Evolutionary conservation across 2,113 vertebrate species (phyloP), one percentile per base, ranked within the genome.

Genomic region (Brachyhypopomus gauderio): DNA sequence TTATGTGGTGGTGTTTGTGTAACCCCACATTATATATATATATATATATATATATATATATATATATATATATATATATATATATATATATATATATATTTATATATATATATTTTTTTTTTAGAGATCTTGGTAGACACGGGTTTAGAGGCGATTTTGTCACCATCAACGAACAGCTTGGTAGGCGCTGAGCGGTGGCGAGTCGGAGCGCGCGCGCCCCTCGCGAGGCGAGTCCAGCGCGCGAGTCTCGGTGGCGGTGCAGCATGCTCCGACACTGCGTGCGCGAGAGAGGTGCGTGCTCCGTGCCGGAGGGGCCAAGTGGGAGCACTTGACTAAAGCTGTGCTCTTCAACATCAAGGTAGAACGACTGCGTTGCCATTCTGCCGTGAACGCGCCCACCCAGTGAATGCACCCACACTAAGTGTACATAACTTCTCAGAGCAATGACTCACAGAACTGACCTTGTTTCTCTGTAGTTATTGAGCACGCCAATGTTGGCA

Each of bases 251-350:
- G 20, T 71, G 48, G 63, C 12, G 72, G 25, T 71, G 52, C 63
- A 70, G 17, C 36, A 48, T 64, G n/a, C 17, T 58, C 38, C 27
- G 19, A 1, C 62, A 67, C 41, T 69, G 12, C 62, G 56, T 52
- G 23, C 30, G 58, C 23, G 59, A 34, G 27, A 71, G 34, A 22
- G n/a, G n/a, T n/a, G n/a, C 34, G 58, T 75, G 64, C 34, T 79
- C 77, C 34, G 52, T 19, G 62, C 62, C 34, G 70, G 34, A 41
- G 73, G 73, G 36, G 62, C 52, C 17, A 58, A 56, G 64, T 83
- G 71, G 82, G 79, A 83, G 75, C 12, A n/a, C 48, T 30, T 79
- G 82, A 83, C 30, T 60, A 83, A 67, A 83, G 69, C 62, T 22
- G 30, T 71, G 81, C 69, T 70, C 22, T 45, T 19, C 20, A 38